Evolutionary conservation across 1,140 invertebrate species (phyloP).

Genomic region (Caenorhabditis latens): DNA sequence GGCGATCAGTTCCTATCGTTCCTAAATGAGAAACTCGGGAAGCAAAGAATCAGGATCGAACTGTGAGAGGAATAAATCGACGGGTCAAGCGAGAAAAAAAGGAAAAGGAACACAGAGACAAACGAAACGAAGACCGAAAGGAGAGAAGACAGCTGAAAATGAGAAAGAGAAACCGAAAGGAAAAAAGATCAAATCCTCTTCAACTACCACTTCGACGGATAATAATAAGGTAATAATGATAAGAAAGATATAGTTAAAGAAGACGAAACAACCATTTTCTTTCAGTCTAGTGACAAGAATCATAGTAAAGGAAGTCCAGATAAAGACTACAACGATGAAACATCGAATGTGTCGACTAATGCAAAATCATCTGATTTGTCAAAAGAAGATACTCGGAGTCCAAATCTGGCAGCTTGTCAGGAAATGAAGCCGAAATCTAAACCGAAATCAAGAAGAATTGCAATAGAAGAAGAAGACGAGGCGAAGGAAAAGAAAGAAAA

Average conservation of each 20-base stretch:
- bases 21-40: neutral
- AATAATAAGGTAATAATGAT: neutral
- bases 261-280: too few relatives aligned
- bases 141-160: neutral
- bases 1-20: too few relatives aligned
- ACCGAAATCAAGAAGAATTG: neutral
- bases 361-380: neutral
- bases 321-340: neutral
- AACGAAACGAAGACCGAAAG: neutral
- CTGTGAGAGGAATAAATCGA: neutral
- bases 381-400: neutral
- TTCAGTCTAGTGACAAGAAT: neutral
- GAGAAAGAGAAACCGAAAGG: neutral
- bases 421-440: neutral
- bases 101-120: neutral
- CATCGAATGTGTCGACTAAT: neutral
- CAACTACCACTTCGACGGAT: neutral
- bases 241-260: neutral
- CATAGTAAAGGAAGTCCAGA: neutral
- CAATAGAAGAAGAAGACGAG: neutral
- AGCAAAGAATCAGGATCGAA: constrained; percentile 15
- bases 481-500: neutral
- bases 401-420: neutral
- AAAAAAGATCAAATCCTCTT: neutral
- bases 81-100: neutral